Base-by-base conservation (phyloP, 1,140 invertebrate species). In the Macrostomum lignano region DNA sequence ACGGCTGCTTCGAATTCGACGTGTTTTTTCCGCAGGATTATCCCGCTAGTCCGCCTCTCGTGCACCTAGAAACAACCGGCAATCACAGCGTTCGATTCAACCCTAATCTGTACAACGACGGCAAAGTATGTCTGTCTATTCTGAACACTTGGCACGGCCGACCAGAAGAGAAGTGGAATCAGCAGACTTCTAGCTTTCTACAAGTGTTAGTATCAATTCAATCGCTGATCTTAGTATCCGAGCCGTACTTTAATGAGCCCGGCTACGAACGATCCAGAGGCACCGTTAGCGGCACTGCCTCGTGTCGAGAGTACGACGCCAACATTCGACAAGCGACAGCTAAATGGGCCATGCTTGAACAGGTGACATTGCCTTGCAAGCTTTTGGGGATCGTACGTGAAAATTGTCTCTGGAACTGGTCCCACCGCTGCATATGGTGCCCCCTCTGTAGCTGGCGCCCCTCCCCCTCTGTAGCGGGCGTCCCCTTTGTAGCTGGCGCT, bases 131-230 rank as follows among this genome's bases (percentile, higher is more conserved):
- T 55, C 68, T 91, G 42, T 84, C 77, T 42, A 74, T 91, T 36
- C 60, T 91, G 15, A 88, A 88, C 52, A 93, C 84, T 0, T 93
- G 84, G 84, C 81, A 93, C 56, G 84, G 82, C 3, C 63, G 81
- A 36, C 82, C 81, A n/a, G 84, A 91, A 56, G 84, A 93, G 52
- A 84, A 88, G 60, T 93, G 84, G 84, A 91, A 86, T 58, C 73
- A 81, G 25, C 75, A 81, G 48, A 86, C 79, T 0, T 88, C 79
- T 28, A 88, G 78, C 57, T 84, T 91, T 48, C 62, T 93, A 31
- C 42, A 75, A 71, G 78, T 93, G 23, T 62, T 93, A 43, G 78
- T 91, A 9, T 86, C 79, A 21, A 91, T 93, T 46, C 82, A 93
- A 58, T 84, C 75, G 14, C 60, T 93, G 38, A 93, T 93, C 48